Conservation (phyloP, 2,797 vertebrate genomes). For the Remorina albescens region DNA sequence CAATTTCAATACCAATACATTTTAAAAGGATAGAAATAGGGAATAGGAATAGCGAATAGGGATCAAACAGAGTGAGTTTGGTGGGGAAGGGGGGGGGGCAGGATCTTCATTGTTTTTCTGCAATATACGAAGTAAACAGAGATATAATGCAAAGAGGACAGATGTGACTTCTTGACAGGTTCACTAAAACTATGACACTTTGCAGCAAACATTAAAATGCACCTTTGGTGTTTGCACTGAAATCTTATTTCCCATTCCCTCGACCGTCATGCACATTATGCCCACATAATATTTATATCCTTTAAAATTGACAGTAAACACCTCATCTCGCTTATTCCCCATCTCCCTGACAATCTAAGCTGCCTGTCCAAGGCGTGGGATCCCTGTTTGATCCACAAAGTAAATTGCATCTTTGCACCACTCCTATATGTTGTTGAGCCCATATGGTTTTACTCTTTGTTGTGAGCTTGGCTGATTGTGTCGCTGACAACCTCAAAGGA, state of each 20-base stretch:
- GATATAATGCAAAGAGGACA: constrained; percentile 24
- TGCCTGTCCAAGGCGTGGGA: constrained; percentile 48
- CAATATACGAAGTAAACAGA: constrained; percentile 19
- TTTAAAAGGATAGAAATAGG: constrained; percentile 8
- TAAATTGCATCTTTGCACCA: constrained; percentile 10
- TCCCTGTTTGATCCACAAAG: constrained; percentile 34
- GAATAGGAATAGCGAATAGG: constrained; percentile 5
- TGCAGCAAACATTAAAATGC: constrained; percentile 32
- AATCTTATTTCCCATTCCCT: constrained; percentile 47
- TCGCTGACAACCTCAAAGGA: constrained; percentile 28
- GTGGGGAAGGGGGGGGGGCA: constrained; percentile 8
- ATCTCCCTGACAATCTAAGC: constrained; percentile 39
- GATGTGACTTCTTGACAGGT: constrained; percentile 32
- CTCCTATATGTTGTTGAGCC: constrained; percentile 39
- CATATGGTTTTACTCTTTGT: constrained; percentile 20
- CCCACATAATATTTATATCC: constrained; percentile 59
- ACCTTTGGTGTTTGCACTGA: constrained; percentile 12
- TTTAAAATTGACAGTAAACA: constrained; percentile 58
- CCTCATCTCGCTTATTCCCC: constrained; percentile 30
- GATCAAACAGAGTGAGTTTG: too few species aligned
- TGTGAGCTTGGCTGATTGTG: constrained; percentile 27
- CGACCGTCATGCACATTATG: constrained; percentile 42
- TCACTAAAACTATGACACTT: constrained; percentile 32
- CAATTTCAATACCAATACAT: not conserved
- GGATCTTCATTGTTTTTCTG: constrained; percentile 24